These are phyloP conservation scores for Glossosoma conforme DNA, from an alignment of 1,140 invertebrate genomes.

Conservation along the genomic window DNA sequence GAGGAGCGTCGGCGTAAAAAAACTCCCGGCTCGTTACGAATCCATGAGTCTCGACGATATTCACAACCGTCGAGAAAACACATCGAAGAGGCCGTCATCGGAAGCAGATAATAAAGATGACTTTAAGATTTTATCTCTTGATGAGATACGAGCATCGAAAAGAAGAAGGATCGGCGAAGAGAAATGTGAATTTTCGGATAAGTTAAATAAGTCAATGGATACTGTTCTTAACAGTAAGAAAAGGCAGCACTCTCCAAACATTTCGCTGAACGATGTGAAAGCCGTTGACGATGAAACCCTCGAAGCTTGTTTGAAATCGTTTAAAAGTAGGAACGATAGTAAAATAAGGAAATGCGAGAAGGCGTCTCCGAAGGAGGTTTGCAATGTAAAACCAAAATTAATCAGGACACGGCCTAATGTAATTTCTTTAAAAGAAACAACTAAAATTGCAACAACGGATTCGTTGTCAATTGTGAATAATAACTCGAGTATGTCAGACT, in stretches of 20 bases:
- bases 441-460: no score
- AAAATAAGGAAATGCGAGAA: no score
- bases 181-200: no score
- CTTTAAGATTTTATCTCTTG: slow-evolving; percentile 25
- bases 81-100: slow-evolving; percentile 11
- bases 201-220: no score
- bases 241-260: background rate
- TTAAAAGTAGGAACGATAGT: no score
- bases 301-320: slow-evolving; percentile 20
- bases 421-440: no score
- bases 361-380: no score
- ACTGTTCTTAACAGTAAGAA: no score
- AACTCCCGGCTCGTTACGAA: slow-evolving; percentile 13
- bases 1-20: slow-evolving; percentile 5
- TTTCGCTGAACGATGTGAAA: slow-evolving; percentile 4
- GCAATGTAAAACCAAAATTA: slow-evolving; percentile 19
- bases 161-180: slow-evolving; percentile 8
- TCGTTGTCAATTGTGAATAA: no score
- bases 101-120: slow-evolving; percentile 10
- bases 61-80: slow-evolving; percentile 4
- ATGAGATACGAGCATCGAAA: slow-evolving; percentile 23
- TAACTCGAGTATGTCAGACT: no score
- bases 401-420: slow-evolving; percentile 10
- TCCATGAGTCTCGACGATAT: slow-evolving; percentile 27
- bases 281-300: slow-evolving; percentile 20